phyloP scores from a whole-genome alignment of 2,113 vertebrate species.

The human (Homo sapiens) region DNA sequence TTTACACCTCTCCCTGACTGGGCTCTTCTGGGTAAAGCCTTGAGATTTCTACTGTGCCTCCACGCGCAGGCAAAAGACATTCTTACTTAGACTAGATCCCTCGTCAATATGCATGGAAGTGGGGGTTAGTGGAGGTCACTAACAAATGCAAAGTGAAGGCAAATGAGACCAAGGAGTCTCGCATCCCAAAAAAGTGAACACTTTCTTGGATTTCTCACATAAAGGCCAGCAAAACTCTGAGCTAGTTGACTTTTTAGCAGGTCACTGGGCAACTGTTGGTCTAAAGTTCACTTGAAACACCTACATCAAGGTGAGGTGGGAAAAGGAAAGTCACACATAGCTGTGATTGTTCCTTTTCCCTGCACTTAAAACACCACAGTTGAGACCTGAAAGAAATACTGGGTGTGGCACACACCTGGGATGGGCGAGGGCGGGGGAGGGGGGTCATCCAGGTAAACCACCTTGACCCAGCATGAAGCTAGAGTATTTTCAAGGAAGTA shows the following conservation, averaged over 20 bases:
- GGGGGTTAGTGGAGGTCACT: neutral
- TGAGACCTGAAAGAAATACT: neutral
- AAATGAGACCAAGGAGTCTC: neutral
- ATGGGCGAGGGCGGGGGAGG: rapidly evolving
- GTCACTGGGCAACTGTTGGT: neutral
- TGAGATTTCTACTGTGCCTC: neutral
- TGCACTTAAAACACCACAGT: neutral
- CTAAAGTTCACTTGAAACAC: neutral
- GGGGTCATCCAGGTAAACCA: neutral
- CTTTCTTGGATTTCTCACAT: neutral
- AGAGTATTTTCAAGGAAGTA: neutral
- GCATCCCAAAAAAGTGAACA: neutral
- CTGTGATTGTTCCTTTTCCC: neutral
- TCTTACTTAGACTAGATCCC: neutral
- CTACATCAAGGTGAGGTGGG: neutral
- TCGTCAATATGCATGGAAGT: neutral
- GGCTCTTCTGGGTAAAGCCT: neutral
- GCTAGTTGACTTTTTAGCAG: neutral
- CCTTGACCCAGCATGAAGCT: neutral
- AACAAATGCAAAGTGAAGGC: neutral
- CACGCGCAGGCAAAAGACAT: neutral
- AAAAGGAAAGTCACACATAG: neutral
- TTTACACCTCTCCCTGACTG: neutral
- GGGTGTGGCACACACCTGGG: neutral
- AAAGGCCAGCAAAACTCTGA: neutral